A percentile compares a stretch with the other conserved stretches of the same genome.
phyloP scores from a whole-genome alignment of 2,888 invertebrate genomes.

The Criorhina ranunculi region DNA sequence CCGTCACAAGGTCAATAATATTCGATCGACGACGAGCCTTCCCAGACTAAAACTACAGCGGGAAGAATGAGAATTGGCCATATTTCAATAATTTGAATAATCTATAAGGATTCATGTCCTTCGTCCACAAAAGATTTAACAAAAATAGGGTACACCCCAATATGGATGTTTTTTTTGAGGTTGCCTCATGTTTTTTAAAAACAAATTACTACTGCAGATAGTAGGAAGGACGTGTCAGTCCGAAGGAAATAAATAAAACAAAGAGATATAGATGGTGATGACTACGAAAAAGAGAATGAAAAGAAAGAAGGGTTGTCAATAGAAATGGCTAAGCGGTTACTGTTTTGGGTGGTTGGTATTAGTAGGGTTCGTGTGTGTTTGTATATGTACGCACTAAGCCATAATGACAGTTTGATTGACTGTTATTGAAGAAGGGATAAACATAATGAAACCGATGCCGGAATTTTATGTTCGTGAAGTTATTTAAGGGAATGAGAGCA shows the following conservation, averaged over 20 bases:
- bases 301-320: constrained; percentile 30
- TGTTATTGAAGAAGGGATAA: constrained; percentile 68
- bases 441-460: constrained; percentile 66
- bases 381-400: constrained; percentile 45
- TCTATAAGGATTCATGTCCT: no score
- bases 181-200: background rate
- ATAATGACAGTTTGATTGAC: constrained; percentile 74
- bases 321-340: constrained; percentile 20
- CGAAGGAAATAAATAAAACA: constrained; percentile 42
- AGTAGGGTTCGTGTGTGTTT: constrained; percentile 14
- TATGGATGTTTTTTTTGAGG: background rate
- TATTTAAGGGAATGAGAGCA: constrained; percentile 36
- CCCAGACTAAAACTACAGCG: no score
- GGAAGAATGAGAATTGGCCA: no score
- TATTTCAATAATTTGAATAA: no score
- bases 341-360: background rate
- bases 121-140: no score
- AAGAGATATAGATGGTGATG: constrained; percentile 1
- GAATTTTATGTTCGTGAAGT: constrained; percentile 55
- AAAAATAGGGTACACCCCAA: no score
- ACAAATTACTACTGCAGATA: constrained; percentile 27
- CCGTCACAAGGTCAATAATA: no score
- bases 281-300: constrained; percentile 6
- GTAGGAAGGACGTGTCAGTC: constrained; percentile 45
- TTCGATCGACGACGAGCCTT: no score